Conservation (phyloP, 2,113 vertebrate species). For the Candoia aspera region DNA sequence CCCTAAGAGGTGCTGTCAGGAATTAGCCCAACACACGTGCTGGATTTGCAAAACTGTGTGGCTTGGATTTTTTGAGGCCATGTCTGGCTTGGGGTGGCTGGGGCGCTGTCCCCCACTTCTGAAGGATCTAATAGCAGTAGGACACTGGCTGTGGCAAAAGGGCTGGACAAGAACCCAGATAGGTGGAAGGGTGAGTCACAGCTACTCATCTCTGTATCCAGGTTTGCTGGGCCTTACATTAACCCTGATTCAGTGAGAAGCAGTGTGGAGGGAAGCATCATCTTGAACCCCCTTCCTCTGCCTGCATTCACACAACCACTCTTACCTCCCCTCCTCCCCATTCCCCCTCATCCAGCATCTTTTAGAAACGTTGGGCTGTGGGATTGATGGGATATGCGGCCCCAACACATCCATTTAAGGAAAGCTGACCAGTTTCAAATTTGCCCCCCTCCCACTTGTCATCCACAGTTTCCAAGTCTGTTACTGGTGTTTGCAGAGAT, state of each 20-base stretch:
- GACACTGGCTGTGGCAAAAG: neutral
- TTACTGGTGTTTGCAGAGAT: neutral
- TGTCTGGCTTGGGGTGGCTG: neutral
- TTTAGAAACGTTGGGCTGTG: neutral
- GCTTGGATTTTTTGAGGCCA: neutral
- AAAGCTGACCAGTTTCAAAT: neutral
- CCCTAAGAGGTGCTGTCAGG: slow-evolving; percentile 9
- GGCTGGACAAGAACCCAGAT: neutral
- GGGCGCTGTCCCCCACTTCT: no score
- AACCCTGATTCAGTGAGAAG: neutral
- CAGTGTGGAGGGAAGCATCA: neutral
- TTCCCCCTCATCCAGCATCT: neutral
- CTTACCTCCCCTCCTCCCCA: neutral
- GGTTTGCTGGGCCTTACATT: no score
- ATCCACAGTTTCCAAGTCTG: no score
- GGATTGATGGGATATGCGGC: neutral
- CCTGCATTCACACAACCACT: neutral
- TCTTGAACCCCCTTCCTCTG: neutral
- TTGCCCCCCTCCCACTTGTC: neutral
- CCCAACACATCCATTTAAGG: neutral
- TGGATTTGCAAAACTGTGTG: neutral
- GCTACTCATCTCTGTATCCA: neutral
- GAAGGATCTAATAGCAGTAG: neutral
- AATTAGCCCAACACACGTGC: neutral
- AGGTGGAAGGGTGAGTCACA: neutral